Evolutionary conservation across 2,113 vertebrate species (phyloP).

Genomic region (Myiozetetes cayanensis): DNA sequence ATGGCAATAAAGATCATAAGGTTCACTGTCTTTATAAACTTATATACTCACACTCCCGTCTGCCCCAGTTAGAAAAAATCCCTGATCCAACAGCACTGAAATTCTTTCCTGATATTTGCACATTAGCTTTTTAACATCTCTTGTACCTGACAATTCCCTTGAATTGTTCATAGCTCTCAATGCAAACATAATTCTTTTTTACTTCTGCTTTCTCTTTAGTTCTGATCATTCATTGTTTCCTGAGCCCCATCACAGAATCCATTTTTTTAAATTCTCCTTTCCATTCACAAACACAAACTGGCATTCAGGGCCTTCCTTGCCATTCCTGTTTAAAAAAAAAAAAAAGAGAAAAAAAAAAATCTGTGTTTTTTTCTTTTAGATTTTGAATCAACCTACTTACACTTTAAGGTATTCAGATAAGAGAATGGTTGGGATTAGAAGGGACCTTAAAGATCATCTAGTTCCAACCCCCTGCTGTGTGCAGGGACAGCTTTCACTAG

Average conservation of each 20-base stretch:
- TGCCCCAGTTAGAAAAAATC: not conserved
- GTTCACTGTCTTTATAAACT: not conserved
- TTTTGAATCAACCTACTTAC: not conserved
- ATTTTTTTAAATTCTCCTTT: not conserved
- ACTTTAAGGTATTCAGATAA: not conserved
- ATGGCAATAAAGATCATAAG: not conserved
- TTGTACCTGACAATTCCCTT: not conserved
- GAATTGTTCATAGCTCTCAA: not conserved
- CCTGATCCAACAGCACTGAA: not conserved
- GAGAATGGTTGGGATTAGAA: not conserved
- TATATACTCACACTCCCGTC: not conserved
- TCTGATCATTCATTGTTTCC: not conserved
- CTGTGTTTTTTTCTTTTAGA: not conserved
- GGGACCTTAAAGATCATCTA: accelerated
- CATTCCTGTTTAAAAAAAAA: not conserved
- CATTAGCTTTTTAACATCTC: not conserved
- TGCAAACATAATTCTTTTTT: not conserved
- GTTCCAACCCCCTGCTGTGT: not conserved
- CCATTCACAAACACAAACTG: not conserved
- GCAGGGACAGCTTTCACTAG: not conserved
- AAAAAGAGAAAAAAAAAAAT: not conserved
- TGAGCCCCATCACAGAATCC: not conserved
- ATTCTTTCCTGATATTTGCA: not conserved
- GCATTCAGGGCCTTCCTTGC: not conserved
- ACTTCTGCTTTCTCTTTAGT: not conserved